phyloP scores from a whole-genome alignment of 2,888 invertebrate species.

The Crematogaster levior region DNA sequence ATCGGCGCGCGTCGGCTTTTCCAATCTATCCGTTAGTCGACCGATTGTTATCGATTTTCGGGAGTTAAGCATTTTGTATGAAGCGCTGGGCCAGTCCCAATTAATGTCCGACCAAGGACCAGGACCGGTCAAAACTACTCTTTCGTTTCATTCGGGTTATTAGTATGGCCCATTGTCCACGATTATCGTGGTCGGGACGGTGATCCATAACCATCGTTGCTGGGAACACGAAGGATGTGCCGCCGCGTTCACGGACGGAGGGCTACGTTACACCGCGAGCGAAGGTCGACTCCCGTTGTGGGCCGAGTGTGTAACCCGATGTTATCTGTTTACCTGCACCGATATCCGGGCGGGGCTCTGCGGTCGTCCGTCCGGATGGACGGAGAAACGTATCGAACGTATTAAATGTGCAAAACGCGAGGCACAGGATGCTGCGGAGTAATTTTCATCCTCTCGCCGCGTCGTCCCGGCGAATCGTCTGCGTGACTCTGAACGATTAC shows the following conservation, averaged over 20 bases:
- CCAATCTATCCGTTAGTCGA: neutral
- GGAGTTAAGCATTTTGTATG: slow-evolving; percentile 1
- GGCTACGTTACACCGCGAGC: slow-evolving; percentile 61
- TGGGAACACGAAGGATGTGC: slow-evolving; percentile 66
- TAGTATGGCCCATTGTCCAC: slow-evolving; percentile 61
- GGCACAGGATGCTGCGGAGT: slow-evolving; percentile 39
- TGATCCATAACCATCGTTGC: slow-evolving; percentile 60
- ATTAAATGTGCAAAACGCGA: slow-evolving; percentile 51
- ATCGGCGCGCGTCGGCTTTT: slow-evolving; percentile 1
- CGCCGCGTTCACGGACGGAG: slow-evolving; percentile 55
- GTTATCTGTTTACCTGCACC: slow-evolving; percentile 49
- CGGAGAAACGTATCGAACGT: slow-evolving; percentile 41
- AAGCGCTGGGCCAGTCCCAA: slow-evolving; percentile 46
- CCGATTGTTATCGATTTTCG: slow-evolving; percentile 51
- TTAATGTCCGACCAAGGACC: slow-evolving; percentile 54
- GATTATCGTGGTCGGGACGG: slow-evolving; percentile 33
- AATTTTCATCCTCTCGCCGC: slow-evolving; percentile 30
- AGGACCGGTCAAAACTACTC: slow-evolving; percentile 26
- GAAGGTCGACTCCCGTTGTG: slow-evolving; percentile 68
- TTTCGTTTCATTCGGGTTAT: slow-evolving; percentile 46
- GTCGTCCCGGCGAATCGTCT: neutral
- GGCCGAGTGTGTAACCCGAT: slow-evolving; percentile 60
- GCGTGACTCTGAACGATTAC: slow-evolving; percentile 44
- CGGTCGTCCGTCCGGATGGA: slow-evolving; percentile 63
- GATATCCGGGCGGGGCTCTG: slow-evolving; percentile 53